phyloP scores from a whole-genome alignment of 1,140 invertebrate genomes.

The Muscidifurax raptorellus region DNA sequence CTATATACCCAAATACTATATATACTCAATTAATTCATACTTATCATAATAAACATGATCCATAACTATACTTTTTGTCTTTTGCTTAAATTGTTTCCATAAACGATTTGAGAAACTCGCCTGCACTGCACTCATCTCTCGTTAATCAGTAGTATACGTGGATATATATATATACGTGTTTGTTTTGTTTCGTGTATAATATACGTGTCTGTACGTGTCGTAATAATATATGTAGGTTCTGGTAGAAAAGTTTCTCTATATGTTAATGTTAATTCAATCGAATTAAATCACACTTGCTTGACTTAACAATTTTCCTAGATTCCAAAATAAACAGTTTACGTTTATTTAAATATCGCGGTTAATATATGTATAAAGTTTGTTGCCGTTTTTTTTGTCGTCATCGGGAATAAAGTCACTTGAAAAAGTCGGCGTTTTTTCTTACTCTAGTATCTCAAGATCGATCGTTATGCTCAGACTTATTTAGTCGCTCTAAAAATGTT shows the following conservation, averaged over 20 bases:
- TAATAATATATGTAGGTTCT: neutral
- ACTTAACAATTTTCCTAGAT: conserved; percentile 26
- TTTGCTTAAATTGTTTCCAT: neutral
- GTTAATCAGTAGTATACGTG: conserved; percentile 37
- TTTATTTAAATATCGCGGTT: conserved; percentile 19
- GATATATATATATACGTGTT: conserved; percentile 41
- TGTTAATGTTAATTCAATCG: conserved; percentile 10
- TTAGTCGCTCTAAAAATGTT: conserved; percentile 12
- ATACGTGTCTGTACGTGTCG: neutral
- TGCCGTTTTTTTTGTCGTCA: neutral
- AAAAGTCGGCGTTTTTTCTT: conserved; percentile 31
- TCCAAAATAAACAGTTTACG: conserved; percentile 28
- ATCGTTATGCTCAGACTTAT: conserved; percentile 48
- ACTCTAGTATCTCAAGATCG: conserved; percentile 32
- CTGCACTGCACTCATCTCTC: neutral
- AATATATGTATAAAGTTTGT: conserved; percentile 32
- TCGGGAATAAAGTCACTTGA: neutral
- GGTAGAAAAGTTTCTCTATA: conserved; percentile 30
- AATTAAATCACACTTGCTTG: conserved; percentile 49
- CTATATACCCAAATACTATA: neutral
- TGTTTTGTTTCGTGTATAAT: neutral
- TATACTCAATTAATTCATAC: conserved; percentile 14
- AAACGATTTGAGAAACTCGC: conserved; percentile 6
- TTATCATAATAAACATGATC: conserved; percentile 2
- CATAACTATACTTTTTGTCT: neutral